Base-by-base conservation (phyloP, 2,888 invertebrate species). In the Psylliodes chrysocephalus region DNA sequence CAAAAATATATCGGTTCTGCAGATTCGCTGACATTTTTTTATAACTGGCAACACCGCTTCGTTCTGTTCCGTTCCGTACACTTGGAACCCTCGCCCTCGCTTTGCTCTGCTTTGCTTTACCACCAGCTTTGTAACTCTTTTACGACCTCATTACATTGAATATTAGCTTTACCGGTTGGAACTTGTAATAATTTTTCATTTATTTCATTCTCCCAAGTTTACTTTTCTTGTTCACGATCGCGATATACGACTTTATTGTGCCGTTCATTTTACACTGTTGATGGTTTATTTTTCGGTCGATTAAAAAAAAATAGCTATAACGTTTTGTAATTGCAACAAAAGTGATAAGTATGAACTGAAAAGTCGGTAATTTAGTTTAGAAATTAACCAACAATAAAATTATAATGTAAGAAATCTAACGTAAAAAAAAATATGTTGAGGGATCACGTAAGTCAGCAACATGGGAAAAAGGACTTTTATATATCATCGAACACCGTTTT, bases 71-170 rank as follows among this genome's bases (percentile, higher is more conserved):
- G 18, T 18, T 18, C 10, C 8, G 15, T 22, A 40, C 33, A 25
- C 5, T 33, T 55, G 15, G n/a, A 42, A 30, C 55, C 55, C 44
- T 44, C 22, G 42, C 51, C 51, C 38, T 46, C 28, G 19, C 52
- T 38, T 46, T 18, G 19, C 52, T 47, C 19, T 22, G 47, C 47
- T 60, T 60, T 38, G 38, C 53, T 54, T 53, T 44, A 52, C 60
- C 52, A 52, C 52, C 33, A 22, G 60, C 30, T 60, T 44, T 44
- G 51, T 49, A 57, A 47, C 57, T 57, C 51, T 59, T 51, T 51
- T 25, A 38, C 53, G 53, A 53, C 53, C 54, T 60, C 54, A 60
- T 54, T 60, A 60, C 53, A 38, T 53, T 22, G 53, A 53, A 53
- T 53, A 38, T 53, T 22, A 53, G 38, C 53, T 53, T 53, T 38